These are phyloP conservation scores for Mormyrus lacerda DNA, from an alignment of 2,113 vertebrate genomes.

Conservation along the genomic window DNA sequence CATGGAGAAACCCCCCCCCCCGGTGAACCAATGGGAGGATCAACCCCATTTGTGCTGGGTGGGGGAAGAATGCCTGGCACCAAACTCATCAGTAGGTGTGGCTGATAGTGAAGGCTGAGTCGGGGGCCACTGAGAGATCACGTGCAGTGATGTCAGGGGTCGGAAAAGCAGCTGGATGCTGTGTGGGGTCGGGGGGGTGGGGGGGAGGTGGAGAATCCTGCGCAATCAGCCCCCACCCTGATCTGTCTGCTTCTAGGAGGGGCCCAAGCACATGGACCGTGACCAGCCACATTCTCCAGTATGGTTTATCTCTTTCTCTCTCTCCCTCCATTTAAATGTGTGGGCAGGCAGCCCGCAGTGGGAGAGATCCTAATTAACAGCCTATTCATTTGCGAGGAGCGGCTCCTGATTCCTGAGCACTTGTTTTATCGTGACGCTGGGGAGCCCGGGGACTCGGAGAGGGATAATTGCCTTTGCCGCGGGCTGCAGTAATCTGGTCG, in stretches of 20 bases:
- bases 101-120: background rate
- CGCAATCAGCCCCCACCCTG: background rate
- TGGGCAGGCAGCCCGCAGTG: slow-evolving; percentile 67
- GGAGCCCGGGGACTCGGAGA: slow-evolving; percentile 69
- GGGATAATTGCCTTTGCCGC: slow-evolving; percentile 79
- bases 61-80: background rate
- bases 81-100: background rate
- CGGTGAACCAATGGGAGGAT: background rate
- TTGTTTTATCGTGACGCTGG: slow-evolving; percentile 73
- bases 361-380: slow-evolving; percentile 77
- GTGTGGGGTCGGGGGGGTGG: background rate
- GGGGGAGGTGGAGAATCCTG: background rate
- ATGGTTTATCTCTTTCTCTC: slow-evolving; percentile 31
- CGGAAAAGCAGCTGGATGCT: background rate
- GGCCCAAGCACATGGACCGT: slow-evolving; percentile 21
- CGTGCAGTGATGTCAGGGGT: background rate
- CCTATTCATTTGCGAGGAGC: slow-evolving; percentile 69
- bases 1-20: background rate
- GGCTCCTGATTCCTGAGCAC: slow-evolving; percentile 61
- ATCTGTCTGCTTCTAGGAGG: slow-evolving; percentile 29
- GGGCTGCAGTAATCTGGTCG: slow-evolving; percentile 77
- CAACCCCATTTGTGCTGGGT: background rate
- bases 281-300: slow-evolving; percentile 16
- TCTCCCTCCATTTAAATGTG: slow-evolving; percentile 40
- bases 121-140: background rate